Evolutionary conservation across 2,797 vertebrate species (phyloP).

Genomic region (Craterocephalus amniculus): DNA sequence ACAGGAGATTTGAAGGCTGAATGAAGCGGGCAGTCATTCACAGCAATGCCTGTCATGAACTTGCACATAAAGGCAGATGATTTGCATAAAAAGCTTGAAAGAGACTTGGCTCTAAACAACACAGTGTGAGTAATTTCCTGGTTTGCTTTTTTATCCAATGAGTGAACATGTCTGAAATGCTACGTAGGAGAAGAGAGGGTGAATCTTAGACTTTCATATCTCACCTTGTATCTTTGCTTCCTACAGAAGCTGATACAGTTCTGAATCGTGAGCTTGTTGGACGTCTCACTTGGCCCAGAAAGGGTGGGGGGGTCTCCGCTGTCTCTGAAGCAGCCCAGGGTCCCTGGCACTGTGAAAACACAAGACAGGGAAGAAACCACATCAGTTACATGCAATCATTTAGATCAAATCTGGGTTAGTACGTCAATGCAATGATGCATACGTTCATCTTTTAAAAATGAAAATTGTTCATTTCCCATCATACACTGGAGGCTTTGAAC

Average conservation of each 20-base stretch:
- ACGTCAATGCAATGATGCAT: background rate
- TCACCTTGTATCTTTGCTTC: constrained; percentile 93
- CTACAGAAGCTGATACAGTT: constrained; percentile 95
- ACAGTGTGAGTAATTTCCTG: constrained; percentile 10
- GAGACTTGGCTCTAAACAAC: constrained; percentile 22
- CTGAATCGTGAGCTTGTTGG: constrained; percentile 95
- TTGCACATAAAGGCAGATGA: constrained; percentile 35
- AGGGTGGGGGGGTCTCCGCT: constrained; percentile 93
- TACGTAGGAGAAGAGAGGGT: background rate
- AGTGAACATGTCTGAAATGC: background rate
- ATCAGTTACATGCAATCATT: constrained; percentile 10
- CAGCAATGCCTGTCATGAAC: constrained; percentile 44
- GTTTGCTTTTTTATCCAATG: constrained; percentile 1
- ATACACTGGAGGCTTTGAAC: background rate
- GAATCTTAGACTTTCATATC: background rate
- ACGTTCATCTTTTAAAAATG: background rate
- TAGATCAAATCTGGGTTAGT: background rate
- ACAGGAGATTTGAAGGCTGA: constrained; percentile 44
- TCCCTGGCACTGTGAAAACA: constrained; percentile 90
- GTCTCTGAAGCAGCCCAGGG: constrained; percentile 95
- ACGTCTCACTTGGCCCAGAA: constrained; percentile 91
- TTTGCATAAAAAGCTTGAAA: constrained; percentile 36
- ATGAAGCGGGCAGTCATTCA: constrained; percentile 40
- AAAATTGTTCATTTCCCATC: background rate
- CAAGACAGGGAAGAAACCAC: background rate